A percentile compares a stretch with the other conserved stretches of the same genome.
phyloP scores from a whole-genome alignment of 1,140 invertebrate species.

The Sycophila sp. region DNA sequence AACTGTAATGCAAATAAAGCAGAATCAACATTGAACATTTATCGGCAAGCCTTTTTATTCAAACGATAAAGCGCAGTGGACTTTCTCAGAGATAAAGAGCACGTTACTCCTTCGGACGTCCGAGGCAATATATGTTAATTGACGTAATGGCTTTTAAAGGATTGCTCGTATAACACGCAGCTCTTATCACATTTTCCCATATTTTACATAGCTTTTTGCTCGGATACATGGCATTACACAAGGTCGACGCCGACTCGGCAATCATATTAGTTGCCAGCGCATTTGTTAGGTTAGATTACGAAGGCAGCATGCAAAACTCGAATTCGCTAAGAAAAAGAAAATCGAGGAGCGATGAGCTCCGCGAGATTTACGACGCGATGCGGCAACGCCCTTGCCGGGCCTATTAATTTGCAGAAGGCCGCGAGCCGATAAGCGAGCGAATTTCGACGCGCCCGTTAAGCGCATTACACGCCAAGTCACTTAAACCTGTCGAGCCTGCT shows the following conservation, averaged over 20 bases:
- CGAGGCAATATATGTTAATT: conserved; percentile 27
- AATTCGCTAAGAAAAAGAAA: no score
- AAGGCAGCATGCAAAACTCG: no score
- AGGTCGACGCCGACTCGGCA: no score
- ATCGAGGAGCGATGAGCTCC: no score
- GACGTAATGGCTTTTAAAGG: conserved; percentile 27
- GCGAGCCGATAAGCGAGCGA: background rate
- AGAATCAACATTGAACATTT: no score
- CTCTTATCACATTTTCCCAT: no score
- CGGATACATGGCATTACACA: background rate
- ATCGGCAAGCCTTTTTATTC: no score
- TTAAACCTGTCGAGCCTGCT: background rate
- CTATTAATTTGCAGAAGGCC: conserved; percentile 1
- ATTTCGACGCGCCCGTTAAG: background rate
- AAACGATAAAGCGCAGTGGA: background rate
- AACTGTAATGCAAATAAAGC: no score
- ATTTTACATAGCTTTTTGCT: no score
- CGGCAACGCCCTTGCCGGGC: background rate
- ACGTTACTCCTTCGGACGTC: background rate
- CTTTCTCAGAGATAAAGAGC: conserved; percentile 2
- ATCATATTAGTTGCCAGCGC: no score
- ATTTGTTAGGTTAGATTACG: no score
- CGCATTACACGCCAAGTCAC: background rate
- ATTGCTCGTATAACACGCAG: no score
- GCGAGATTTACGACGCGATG: background rate